These are phyloP conservation scores for Meghimatium bilineatum DNA, from an alignment of 2,888 invertebrate genomes.

Conservation along the genomic window DNA sequence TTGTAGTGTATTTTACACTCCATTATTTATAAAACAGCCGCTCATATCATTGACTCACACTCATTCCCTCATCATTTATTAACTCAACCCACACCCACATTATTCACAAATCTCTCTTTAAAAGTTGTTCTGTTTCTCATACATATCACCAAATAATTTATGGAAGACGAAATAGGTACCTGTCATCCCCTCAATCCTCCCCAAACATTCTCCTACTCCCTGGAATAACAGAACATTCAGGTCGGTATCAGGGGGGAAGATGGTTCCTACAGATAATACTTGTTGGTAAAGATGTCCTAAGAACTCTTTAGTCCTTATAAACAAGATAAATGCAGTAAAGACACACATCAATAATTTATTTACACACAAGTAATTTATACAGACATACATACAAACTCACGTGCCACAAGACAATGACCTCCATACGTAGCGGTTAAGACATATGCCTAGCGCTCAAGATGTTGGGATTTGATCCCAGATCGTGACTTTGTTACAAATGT, in stretches of 20 bases:
- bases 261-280: conserved; percentile 22
- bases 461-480: too few relatives aligned
- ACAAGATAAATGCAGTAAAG: not conserved
- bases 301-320: not conserved
- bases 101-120: not conserved
- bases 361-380: not conserved
- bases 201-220: not conserved
- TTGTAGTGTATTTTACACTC: too few relatives aligned
- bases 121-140: not conserved
- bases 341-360: not conserved
- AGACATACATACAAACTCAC: not conserved
- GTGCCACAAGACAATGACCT: too few relatives aligned
- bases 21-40: not conserved
- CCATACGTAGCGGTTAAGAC: too few relatives aligned
- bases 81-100: not conserved
- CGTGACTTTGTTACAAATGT: too few relatives aligned
- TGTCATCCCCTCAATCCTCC: not conserved
- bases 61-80: not conserved
- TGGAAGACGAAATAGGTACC: not conserved
- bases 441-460: too few relatives aligned
- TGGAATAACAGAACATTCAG: not conserved
- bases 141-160: not conserved
- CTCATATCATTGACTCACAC: not conserved
- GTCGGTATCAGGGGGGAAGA: too few relatives aligned
- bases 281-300: conserved; percentile 16